Conservation (phyloP, 2,888 invertebrate genomes). For the Acleris sparsana region DNA sequence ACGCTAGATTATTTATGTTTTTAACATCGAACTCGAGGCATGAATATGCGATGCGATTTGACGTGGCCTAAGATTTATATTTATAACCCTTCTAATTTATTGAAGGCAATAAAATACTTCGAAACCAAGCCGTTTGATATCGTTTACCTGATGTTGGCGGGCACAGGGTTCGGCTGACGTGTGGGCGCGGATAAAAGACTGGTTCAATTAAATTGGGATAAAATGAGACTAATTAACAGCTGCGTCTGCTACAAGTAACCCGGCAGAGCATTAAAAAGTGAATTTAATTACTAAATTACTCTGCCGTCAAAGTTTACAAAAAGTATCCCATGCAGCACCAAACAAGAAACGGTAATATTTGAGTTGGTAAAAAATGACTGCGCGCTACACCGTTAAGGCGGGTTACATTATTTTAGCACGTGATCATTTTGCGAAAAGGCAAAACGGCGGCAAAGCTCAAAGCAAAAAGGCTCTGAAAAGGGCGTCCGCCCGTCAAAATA, state of each 20-base stretch:
- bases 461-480: slow-evolving; percentile 56
- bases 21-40: slow-evolving; percentile 64
- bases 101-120: slow-evolving; percentile 68
- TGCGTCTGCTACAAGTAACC: slow-evolving; percentile 10
- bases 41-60: slow-evolving; percentile 77
- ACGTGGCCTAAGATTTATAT: slow-evolving; percentile 76
- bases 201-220: slow-evolving; percentile 23
- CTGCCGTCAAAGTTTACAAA: background rate
- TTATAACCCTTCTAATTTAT: slow-evolving; percentile 78
- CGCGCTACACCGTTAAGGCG: slow-evolving; percentile 18
- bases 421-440: slow-evolving; percentile 66
- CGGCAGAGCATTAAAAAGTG: slow-evolving; percentile 1
- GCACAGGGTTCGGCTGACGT: slow-evolving; percentile 36
- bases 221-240: slow-evolving; percentile 17
- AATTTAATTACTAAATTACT: slow-evolving; percentile 4
- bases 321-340: background rate
- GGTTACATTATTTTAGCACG: slow-evolving; percentile 57
- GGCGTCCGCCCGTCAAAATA: slow-evolving; percentile 74
- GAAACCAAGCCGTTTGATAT: slow-evolving; percentile 62
- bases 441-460: slow-evolving; percentile 63
- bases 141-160: slow-evolving; percentile 51
- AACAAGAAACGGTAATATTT: too few relatives aligned
- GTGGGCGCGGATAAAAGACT: slow-evolving; percentile 29
- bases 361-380: background rate
- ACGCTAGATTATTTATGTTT: slow-evolving; percentile 54